Percentiles rank a stretch among this genome's conserved stretches.
Evolutionary conservation across 1,140 invertebrate genomes (phyloP).

Genomic region (Acromyrmex heyeri): DNA sequence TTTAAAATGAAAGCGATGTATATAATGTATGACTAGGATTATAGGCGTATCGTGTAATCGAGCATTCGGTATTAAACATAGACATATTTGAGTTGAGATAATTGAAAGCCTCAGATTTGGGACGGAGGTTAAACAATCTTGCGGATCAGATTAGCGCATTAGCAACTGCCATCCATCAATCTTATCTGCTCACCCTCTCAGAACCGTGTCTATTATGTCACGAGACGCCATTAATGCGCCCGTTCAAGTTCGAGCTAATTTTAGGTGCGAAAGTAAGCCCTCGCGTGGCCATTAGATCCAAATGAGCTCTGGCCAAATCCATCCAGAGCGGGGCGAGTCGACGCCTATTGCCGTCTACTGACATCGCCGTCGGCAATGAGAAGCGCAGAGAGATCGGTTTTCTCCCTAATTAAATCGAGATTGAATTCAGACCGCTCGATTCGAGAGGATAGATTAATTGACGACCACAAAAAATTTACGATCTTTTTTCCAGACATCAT

Average conservation of each 20-base stretch:
- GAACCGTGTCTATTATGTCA: conserved; percentile 51
- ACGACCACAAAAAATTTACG: conserved; percentile 47
- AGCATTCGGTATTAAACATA: neutral
- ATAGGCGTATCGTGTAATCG: neutral
- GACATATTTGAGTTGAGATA: conserved; percentile 15
- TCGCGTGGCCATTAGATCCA: conserved; percentile 67
- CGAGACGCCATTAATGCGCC: conserved; percentile 50
- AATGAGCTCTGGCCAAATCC: conserved; percentile 62
- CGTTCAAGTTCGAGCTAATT: conserved; percentile 63
- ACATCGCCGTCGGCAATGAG: conserved; percentile 14
- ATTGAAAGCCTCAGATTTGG: conserved; percentile 37
- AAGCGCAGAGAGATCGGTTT: conserved; percentile 68
- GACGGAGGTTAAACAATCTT: conserved; percentile 41
- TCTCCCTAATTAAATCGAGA: conserved; percentile 73
- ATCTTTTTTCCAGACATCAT: neutral
- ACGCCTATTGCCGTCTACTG: conserved; percentile 35
- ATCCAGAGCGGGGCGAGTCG: conserved; percentile 26
- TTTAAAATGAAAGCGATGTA: neutral
- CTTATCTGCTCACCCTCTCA: conserved; percentile 34
- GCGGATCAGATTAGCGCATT: conserved; percentile 64
- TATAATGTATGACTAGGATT: neutral
- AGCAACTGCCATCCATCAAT: conserved; percentile 61
- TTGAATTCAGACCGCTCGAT: conserved; percentile 73
- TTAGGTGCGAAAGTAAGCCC: conserved; percentile 56
- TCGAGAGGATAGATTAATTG: conserved; percentile 66